Evolutionary conservation across 2,113 vertebrate species (phyloP), one percentile per base, ranked within the genome.

Genomic region (Periophthalmus modestus): DNA sequence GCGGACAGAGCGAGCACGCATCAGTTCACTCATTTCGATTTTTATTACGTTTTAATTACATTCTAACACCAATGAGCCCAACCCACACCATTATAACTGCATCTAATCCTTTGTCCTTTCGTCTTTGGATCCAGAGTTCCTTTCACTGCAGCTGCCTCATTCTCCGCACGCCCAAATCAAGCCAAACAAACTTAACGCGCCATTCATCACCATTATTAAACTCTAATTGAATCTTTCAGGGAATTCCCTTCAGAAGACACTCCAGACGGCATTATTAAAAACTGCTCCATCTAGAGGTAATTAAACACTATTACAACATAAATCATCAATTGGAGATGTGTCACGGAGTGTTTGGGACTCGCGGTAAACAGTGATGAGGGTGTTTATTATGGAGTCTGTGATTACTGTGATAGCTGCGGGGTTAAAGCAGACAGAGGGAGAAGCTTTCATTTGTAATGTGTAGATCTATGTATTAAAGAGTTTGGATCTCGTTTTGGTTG

Each of bases 131-230:
- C 18, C 62, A 28, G 28, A 39, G 62, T 14, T 50, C 2, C 11
- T 24, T 11, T 62, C 43, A 54, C 23, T 72, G 21, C n/a, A 18
- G n/a, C 15, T 11, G 46, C 65, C 28, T 80, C 61, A 50, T 70
- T 66, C 75, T 67, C 21, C 15, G 73, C 72, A 55, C 15, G 65
- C 16, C 54, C 74, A 82, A 81, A 84, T 85, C 74, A 74, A 86
- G 83, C 80, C 80, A 72, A 82, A 79, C 75, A 71, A 69, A 71
- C 65, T 74, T 78, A 67, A 66, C 62, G 39, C 12, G n/a, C 62
- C 82, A 74, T 86, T 86, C 74, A 80, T 88, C 79, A 74, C n/a
- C 55, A 77, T 82, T 81, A 87, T 85, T 81, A 47, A 33, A 24
- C 54, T 54, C 70, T 83, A 69, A 78, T 72, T 78, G 66, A 74